phyloP scores from a whole-genome alignment of 2,113 vertebrate genomes.

The Oxyura jamaicensis region DNA sequence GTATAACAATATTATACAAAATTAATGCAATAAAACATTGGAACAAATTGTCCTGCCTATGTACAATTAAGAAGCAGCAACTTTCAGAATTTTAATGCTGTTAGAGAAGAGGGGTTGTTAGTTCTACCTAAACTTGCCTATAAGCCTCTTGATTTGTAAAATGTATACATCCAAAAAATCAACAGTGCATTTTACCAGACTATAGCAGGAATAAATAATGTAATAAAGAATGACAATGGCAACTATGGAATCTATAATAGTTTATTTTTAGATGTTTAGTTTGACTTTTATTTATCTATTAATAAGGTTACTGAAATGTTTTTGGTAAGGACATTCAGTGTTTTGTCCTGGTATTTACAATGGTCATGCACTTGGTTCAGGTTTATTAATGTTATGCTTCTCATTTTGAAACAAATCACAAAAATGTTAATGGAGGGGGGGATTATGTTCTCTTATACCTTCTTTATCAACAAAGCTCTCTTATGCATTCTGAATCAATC shows the following conservation, averaged over 20 bases:
- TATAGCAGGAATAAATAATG: not conserved
- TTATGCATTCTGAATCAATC: not conserved
- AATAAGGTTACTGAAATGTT: not conserved
- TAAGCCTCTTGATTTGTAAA: not conserved
- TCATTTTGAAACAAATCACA: not conserved
- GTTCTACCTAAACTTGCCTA: not conserved
- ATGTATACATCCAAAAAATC: not conserved
- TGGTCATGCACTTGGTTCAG: not conserved
- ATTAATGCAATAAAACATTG: conserved; percentile 60
- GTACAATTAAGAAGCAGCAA: conserved; percentile 50
- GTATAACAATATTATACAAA: conserved; percentile 54
- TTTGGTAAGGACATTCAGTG: not conserved
- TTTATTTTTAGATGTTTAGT: not conserved
- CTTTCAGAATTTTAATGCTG: conserved; percentile 39
- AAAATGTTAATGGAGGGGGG: not conserved
- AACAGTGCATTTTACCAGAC: not conserved
- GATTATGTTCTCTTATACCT: not conserved
- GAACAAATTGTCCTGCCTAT: conserved; percentile 49
- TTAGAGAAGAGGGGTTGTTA: conserved; percentile 10
- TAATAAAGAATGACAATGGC: not conserved
- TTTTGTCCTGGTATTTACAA: not conserved
- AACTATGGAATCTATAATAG: not conserved
- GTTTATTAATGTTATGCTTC: not conserved
- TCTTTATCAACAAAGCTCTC: not conserved
- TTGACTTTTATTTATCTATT: not conserved